Percentiles rank a stretch among this genome's conserved stretches.
Conservation (phyloP, 92 coral and sea anemone species). For the Virgularia gustaviana region DNA sequence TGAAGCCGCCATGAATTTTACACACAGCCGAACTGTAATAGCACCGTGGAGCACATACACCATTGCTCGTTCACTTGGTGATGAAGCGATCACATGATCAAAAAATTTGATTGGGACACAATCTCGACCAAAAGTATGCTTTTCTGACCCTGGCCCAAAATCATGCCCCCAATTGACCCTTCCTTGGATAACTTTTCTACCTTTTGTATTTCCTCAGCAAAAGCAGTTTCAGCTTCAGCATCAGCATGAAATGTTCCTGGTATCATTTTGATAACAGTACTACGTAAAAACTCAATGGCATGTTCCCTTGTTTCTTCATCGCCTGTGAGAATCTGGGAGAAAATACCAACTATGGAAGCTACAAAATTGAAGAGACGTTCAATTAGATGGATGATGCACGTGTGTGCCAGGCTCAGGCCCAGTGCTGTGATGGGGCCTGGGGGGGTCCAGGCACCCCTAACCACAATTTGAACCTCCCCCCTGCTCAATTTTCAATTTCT, state of each 20-base stretch:
- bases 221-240: slow-evolving; percentile 72
- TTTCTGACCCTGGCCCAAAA: too few relatives aligned
- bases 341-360: slow-evolving; percentile 89
- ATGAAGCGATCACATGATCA: too few relatives aligned
- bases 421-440: too few relatives aligned
- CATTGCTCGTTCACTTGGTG: too few relatives aligned
- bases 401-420: too few relatives aligned
- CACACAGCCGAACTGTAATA: too few relatives aligned
- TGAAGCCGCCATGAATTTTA: too few relatives aligned
- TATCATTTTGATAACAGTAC: slow-evolving; percentile 62
- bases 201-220: slow-evolving; percentile 87
- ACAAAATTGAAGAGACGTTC: too few relatives aligned
- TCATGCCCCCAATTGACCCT: not conserved
- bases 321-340: slow-evolving; percentile 87
- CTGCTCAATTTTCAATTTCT: too few relatives aligned
- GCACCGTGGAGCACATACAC: too few relatives aligned
- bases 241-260: slow-evolving; percentile 67
- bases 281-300: slow-evolving; percentile 75
- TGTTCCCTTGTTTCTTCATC: slow-evolving; percentile 89
- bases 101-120: not conserved
- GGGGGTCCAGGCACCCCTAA: too few relatives aligned
- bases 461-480: too few relatives aligned
- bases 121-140: not conserved
- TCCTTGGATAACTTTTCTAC: slow-evolving; percentile 44
- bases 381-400: not conserved